Conservation (phyloP, 1,140 invertebrate species). For the Eriocheir sinensis region DNA sequence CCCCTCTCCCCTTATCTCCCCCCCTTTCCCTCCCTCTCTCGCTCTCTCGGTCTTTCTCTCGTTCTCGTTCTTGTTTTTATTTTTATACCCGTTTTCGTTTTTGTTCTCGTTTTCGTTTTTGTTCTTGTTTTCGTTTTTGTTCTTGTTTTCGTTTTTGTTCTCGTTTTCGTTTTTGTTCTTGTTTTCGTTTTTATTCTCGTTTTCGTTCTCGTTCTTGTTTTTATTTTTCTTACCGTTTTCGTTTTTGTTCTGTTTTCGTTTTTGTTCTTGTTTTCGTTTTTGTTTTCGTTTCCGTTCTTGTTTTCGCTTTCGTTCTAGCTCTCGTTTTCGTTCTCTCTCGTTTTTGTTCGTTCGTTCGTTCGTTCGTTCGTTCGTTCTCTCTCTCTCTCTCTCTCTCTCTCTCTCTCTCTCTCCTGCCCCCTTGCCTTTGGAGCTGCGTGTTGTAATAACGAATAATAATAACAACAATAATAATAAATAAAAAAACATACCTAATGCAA, state of each 20-base stretch:
- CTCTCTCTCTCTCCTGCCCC: slow-evolving; percentile 21
- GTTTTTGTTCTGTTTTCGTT: background rate
- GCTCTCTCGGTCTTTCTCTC: background rate
- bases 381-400: slow-evolving; percentile 19
- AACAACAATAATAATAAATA: too few relatives aligned
- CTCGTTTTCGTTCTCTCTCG: too few relatives aligned
- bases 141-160: too few relatives aligned
- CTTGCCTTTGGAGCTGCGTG: too few relatives aligned
- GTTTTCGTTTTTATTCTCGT: too few relatives aligned
- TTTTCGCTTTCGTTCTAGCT: background rate
- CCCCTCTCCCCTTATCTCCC: background rate
- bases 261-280: background rate
- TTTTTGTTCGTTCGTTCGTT: too few relatives aligned
- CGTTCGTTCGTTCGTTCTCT: background rate
- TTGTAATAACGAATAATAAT: too few relatives aligned
- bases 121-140: background rate
- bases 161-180: background rate
- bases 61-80: too few relatives aligned
- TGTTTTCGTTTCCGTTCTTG: background rate
- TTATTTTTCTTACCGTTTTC: too few relatives aligned
- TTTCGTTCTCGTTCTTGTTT: too few relatives aligned
- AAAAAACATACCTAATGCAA: too few relatives aligned
- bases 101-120: too few relatives aligned
- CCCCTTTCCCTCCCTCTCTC: background rate
- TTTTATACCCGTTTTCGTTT: background rate